Evolutionary conservation across 2,888 invertebrate genomes (phyloP), one percentile per base, ranked within the genome.

Genomic region (Dasysyrphus tricinctus): DNA sequence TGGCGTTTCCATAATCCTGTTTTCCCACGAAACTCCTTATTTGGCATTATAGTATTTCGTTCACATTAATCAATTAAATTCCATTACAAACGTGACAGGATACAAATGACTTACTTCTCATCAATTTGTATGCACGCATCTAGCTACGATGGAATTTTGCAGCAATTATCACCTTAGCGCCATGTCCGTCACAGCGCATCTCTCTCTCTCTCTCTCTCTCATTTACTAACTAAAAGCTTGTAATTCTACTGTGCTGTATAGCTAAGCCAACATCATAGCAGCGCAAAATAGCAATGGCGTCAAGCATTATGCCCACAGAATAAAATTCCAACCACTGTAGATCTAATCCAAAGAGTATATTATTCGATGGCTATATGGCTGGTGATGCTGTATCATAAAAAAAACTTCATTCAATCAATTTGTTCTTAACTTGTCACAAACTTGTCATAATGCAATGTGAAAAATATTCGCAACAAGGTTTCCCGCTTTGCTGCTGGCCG

Each of bases 131-230:
- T 80, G 85, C 85, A 80, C 47, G 19, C 76, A 77, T 85, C 80
- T 59, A 42, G 72, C 67, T 67, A 11, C 57, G n/a, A 29, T 69
- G 80, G 80, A 85, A 85, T 85, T 80, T 63, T 63, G 73, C 67
- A 69, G 77, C 85, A 85, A 85, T 85, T 85, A 85, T 85, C 85
- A 85, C 85, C 85, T 86, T 72, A 86, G 81, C 86, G 81, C 86
- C 86, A 86, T 51, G 81, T 82, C 78, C 65, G 70, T 82, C 81
- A 75, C 80, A 78, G 74, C 2, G 11, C 74, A 44, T 42, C 42
- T 37, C 39, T 39, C 9, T 69, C 77, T 37, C 39, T 39, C 9
- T 69, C 77, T 80, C 77, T 76, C 24, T 56, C 63, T 80, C 16
- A 6, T 24, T 24, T 24, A 24, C 24, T 24, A 3, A 24, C 24